These are phyloP conservation scores for Percopsis omiscomaycus DNA, from an alignment of 2,797 vertebrate genomes.

Conservation along the genomic window DNA sequence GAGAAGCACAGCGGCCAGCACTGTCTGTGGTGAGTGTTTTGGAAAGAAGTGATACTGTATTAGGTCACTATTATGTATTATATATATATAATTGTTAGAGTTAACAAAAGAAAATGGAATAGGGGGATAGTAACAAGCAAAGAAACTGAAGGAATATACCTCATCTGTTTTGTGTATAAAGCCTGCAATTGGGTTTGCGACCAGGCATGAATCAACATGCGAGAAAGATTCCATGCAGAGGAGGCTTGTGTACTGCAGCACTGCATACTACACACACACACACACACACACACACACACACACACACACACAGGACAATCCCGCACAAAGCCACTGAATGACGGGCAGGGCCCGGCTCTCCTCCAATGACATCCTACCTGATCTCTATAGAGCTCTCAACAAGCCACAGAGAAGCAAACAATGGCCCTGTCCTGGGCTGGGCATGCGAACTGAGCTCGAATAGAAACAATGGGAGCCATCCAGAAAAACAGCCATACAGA, in stretches of 20 bases:
- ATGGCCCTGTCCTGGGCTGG: constrained; percentile 34
- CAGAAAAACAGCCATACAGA: constrained; percentile 60
- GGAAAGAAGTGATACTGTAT: background rate
- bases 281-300: background rate
- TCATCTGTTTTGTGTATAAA: background rate
- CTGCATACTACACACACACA: background rate
- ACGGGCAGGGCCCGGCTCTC: constrained; percentile 21
- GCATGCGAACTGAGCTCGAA: constrained; percentile 49
- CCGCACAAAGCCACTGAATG: constrained; percentile 42
- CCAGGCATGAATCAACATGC: constrained; percentile 14
- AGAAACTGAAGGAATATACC: background rate
- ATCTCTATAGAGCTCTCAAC: constrained; percentile 35
- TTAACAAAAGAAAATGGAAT: background rate
- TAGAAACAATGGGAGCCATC: constrained; percentile 58
- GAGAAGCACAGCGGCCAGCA: background rate
- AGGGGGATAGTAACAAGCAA: background rate
- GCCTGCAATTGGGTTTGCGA: background rate
- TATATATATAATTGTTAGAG: background rate
- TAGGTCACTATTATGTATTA: background rate
- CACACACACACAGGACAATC: constrained; percentile 19
- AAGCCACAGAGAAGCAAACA: constrained; percentile 35
- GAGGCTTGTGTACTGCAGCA: constrained; percentile 10
- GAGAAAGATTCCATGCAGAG: constrained; percentile 34
- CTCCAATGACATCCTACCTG: constrained; percentile 49
- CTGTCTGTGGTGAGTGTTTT: background rate